Evolutionary conservation across 2,113 vertebrate species (phyloP), one percentile per base, ranked within the genome.

Genomic region (Synodontis membranacea): DNA sequence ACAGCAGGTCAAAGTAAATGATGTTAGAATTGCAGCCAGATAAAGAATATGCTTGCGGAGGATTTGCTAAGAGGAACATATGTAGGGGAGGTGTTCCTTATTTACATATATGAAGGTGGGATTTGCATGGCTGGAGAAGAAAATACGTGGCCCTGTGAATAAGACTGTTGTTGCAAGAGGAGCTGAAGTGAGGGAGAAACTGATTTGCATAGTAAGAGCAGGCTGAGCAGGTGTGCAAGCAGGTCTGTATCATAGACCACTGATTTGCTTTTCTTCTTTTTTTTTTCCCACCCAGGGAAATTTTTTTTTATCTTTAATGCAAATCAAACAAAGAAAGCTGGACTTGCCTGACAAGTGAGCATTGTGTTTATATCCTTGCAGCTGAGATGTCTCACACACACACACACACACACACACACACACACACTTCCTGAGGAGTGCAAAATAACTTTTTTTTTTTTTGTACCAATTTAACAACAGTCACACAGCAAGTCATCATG

Each of bases 401-500:
- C 78, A 31, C 44, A 17, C 80, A 44, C 64, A 66, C 66, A 70
- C 37, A 70, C 60, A 64, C 60, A 31, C 64, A 68, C 84, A 85
- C 91, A 88, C 62, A 92, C 92, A 92, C 92, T 91, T 83, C 88
- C 75, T 76, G 58, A 34, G n/a, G 60, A 23, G 62, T 84, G 37
- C 75, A 84, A 37, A 39, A 28, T n/a, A 64, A 64, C 15, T 0
- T 44, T 46, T 11, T 74, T 56, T 66, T 60, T 76, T 14, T 52
- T 52, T 17, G n/a, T 52, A 64, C 83, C 42, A 80, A 85, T 84
- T 91, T 91, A 48, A 58, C 85, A 88, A 78, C 91, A 90, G 92
- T 93, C 91, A 93, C 92, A 92, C 92, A 92, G 91, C 87, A 89
- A 92, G 90, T 93, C 92, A 88, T 93, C 94, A 92, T 95, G 93